phyloP scores from a whole-genome alignment of 2,888 invertebrate genomes.

The Liposcelis brunnea region DNA sequence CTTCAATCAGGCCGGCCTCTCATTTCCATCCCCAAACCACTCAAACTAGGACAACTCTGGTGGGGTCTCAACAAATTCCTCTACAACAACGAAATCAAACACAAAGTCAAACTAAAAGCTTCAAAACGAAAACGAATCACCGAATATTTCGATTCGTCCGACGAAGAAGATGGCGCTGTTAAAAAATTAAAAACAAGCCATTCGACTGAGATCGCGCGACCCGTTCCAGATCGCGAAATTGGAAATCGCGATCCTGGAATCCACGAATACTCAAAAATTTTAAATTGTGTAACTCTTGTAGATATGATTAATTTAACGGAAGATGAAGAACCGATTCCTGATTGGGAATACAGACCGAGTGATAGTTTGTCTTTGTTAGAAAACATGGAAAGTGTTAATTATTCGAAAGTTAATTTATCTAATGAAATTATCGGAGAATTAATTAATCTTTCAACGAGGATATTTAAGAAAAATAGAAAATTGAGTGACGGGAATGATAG shows the following conservation, averaged over 20 bases:
- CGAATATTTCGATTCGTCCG: no score
- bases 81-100: constrained; percentile 8
- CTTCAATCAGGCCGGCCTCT: constrained; percentile 30
- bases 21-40: neutral
- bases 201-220: neutral
- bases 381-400: constrained; percentile 20
- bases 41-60: neutral
- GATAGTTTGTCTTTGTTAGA: constrained; percentile 28
- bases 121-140: neutral
- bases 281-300: neutral
- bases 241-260: neutral
- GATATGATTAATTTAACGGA: neutral
- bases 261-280: no score
- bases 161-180: no score
- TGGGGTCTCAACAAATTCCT: constrained; percentile 4
- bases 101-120: constrained; percentile 14
- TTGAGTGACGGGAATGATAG: constrained; percentile 21
- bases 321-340: neutral
- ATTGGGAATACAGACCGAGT: constrained; percentile 19
- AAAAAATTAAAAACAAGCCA: no score
- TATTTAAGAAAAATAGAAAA: constrained; percentile 16
- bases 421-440: constrained; percentile 22
- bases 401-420: constrained; percentile 18
- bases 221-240: constrained; percentile 1
- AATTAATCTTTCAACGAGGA: constrained; percentile 19